Base-by-base conservation (phyloP, 2,888 invertebrate species). In the Helicoverpa assulta region DNA sequence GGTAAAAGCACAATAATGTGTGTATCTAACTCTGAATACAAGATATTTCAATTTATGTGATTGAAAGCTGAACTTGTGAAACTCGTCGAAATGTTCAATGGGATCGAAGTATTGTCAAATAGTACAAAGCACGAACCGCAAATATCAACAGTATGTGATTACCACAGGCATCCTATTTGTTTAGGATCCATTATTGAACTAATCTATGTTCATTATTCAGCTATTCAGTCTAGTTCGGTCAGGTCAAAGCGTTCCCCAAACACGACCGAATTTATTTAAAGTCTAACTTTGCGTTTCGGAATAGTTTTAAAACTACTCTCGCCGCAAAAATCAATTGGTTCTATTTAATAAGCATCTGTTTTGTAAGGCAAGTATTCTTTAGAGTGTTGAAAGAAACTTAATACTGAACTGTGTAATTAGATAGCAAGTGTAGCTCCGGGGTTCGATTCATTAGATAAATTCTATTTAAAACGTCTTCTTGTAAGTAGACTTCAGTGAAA, bases 401-500 rank as follows among this genome's bases (percentile, higher is more conserved):
- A 65, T 50, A 14, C 37, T 7, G 8, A 37, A 37, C 55, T 37
- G 16, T 21, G 10, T 33, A 51, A 72, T 72, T 54, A 21, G 33
- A 64, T 63, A 3, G 1, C 12, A 10, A 50, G 19, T 12, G 37
- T 21, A 7, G 29, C 58, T n/a, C 5, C 43, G 19, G 33, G 14
- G 12, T 14, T 40, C 40, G 5, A 6, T 33, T 47, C 52, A 57
- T 57, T 70, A 21, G 10, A 16, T 70, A 21, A 5, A 16, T 52
- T 51, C 29, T 55, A 56, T 65, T 73, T 47, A 64, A 47, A 43
- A 60, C 52, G 40, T n/a, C 40, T 65, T 16, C 58, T 43, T 54
- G 33, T 14, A 60, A 67, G 57, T 4, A 43, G 47, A 47, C n/a
- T 47, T 47, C 6, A n/a, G 7, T n/a, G n/a, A 47, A 47, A 47